Evolutionary conservation across 1,140 invertebrate genomes (phyloP).

Genomic region (Euschistus heros): DNA sequence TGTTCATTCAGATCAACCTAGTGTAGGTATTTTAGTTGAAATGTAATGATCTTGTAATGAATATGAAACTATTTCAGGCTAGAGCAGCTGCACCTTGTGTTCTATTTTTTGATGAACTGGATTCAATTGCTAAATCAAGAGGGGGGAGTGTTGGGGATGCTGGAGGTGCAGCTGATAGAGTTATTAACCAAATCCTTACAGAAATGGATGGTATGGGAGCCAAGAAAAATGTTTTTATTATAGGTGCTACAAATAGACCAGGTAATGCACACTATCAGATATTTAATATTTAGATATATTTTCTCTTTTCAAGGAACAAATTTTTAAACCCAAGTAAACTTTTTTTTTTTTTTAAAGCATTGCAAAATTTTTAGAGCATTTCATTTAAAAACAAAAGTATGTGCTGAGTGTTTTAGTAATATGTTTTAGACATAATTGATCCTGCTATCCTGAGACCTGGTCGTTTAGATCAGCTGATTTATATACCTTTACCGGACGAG

Average conservation of each 20-base stretch:
- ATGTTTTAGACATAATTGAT: constrained; percentile 85
- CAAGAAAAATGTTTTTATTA: constrained; percentile 99
- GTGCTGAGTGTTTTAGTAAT: not conserved
- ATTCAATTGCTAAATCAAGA: constrained; percentile 98
- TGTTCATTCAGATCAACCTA: too few relatives aligned
- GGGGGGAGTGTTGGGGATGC: constrained; percentile 95
- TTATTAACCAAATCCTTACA: constrained; percentile 99
- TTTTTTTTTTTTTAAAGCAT: too few relatives aligned
- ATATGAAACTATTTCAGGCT: constrained; percentile 50
- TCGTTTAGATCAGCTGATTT: constrained; percentile 96
- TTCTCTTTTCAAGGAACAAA: not conserved
- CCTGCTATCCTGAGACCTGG: constrained; percentile 96
- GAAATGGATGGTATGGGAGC: constrained; percentile 99
- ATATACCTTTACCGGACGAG: constrained; percentile 98
- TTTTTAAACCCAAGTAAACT: not conserved
- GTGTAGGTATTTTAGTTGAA: too few relatives aligned
- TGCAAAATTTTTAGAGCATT: too few relatives aligned
- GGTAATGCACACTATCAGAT: constrained; percentile 31
- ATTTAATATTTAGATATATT: too few relatives aligned
- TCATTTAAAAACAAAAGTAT: too few relatives aligned
- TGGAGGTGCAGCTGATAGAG: constrained; percentile 95
- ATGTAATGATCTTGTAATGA: too few relatives aligned
- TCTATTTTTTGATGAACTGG: constrained; percentile 98
- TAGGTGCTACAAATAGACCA: constrained; percentile 87
- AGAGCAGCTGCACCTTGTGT: constrained; percentile 98